A percentile compares a stretch with the other conserved stretches of the same genome.
Evolutionary conservation across 1,140 invertebrate species (phyloP).

Genomic region (Drosophila saltans): DNA sequence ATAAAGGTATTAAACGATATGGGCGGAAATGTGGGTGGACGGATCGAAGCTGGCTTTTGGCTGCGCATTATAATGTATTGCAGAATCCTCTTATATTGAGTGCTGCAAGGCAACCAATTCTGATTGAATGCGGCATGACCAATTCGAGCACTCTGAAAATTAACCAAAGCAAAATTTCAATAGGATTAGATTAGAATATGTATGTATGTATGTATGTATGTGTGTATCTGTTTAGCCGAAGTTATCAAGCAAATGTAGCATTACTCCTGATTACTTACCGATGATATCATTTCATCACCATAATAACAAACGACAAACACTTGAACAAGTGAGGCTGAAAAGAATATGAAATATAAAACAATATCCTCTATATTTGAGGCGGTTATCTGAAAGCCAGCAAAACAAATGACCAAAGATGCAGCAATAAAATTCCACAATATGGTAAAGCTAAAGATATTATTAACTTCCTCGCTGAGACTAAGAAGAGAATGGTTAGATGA

Average conservation of each 20-base stretch:
- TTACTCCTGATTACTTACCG: constrained; percentile 36
- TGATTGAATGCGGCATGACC: constrained; percentile 66
- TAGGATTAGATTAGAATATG: background rate
- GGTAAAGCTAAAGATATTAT: constrained; percentile 67
- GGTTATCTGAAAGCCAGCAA: constrained; percentile 74
- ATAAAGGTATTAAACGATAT: constrained; percentile 73
- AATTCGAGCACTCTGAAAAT: constrained; percentile 58
- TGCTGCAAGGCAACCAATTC: constrained; percentile 63
- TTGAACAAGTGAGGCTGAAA: constrained; percentile 66
- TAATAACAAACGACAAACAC: constrained; percentile 73
- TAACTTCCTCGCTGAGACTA: constrained; percentile 70
- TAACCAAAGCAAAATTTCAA: background rate
- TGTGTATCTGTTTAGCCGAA: too few relatives aligned
- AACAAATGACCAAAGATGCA: constrained; percentile 69
- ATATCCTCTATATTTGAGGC: constrained; percentile 71
- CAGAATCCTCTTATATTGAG: constrained; percentile 57
- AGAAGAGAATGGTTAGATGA: too few relatives aligned
- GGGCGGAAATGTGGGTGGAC: constrained; percentile 72
- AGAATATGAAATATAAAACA: constrained; percentile 70
- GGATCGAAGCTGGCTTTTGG: constrained; percentile 66
- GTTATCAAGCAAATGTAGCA: too few relatives aligned
- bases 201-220: background rate
- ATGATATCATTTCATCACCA: constrained; percentile 71
- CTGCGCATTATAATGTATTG: constrained; percentile 65
- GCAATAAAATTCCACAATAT: constrained; percentile 74